Evolutionary conservation across 2,888 invertebrate genomes (phyloP).

Genomic region (Lepidocyrtinus sp.): DNA sequence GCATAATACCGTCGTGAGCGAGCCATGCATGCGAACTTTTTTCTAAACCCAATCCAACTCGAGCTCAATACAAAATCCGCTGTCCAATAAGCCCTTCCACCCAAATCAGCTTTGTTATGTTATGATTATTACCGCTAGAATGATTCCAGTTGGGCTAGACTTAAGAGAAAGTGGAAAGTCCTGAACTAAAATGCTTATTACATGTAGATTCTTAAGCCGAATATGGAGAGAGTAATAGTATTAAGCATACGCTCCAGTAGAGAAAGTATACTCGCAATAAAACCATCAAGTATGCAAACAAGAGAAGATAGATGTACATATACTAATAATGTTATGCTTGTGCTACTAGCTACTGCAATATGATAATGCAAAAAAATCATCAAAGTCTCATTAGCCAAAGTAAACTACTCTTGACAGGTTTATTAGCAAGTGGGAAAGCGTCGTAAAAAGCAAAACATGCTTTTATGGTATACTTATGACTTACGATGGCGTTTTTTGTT

Average conservation of each 20-base stretch:
- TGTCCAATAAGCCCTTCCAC: constrained; percentile 10
- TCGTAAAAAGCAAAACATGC: neutral
- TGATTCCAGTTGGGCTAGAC: constrained; percentile 8
- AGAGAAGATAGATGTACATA: neutral
- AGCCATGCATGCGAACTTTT: neutral
- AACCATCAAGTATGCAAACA: neutral
- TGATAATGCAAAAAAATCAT: constrained; percentile 31
- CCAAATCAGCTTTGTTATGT: constrained; percentile 31
- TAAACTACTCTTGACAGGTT: constrained; percentile 38
- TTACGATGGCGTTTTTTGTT: too few relatives aligned
- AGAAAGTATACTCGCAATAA: too few relatives aligned
- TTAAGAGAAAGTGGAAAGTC: too few relatives aligned
- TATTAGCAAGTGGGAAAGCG: constrained; percentile 27
- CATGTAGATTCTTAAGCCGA: neutral
- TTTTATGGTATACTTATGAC: too few relatives aligned
- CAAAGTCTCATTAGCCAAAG: constrained; percentile 41
- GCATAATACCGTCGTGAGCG: neutral
- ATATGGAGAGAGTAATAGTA: too few relatives aligned
- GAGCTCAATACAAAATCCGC: neutral
- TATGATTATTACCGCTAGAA: constrained; percentile 22
- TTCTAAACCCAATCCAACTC: too few relatives aligned
- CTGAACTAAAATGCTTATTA: too few relatives aligned
- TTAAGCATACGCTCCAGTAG: too few relatives aligned
- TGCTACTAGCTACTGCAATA: constrained; percentile 15
- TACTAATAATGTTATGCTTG: too few relatives aligned